Conservation (phyloP, 2,797 vertebrate genomes). For the Danio jaintianensis region DNA sequence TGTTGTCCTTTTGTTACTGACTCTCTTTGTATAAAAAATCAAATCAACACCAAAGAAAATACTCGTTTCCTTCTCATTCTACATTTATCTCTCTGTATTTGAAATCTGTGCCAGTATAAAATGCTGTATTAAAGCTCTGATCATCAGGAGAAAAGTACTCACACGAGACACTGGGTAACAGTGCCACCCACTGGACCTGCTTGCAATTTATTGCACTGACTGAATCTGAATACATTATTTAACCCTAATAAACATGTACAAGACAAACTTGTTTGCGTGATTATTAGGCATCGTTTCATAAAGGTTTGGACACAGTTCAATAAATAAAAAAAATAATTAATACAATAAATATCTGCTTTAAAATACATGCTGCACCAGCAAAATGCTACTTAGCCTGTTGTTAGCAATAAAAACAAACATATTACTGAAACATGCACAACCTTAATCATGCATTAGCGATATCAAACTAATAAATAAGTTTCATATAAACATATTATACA, state of each 20-base stretch:
- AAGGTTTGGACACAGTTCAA: background rate
- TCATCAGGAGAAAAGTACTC: background rate
- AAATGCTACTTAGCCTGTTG: background rate
- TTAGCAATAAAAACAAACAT: background rate
- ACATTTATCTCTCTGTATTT: constrained; percentile 6
- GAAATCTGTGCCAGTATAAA: constrained; percentile 27
- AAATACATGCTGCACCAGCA: background rate
- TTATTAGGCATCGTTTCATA: background rate
- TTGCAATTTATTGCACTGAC: constrained; percentile 25
- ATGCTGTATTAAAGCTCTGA: constrained; percentile 2
- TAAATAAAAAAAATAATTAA: constrained; percentile 24
- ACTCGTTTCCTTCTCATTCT: background rate
- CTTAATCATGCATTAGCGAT: constrained; percentile 28
- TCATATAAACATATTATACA: constrained; percentile 45
- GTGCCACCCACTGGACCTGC: constrained; percentile 50
- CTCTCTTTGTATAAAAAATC: background rate
- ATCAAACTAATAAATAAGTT: constrained; percentile 11
- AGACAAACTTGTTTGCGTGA: constrained; percentile 8
- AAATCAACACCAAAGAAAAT: constrained; percentile 4
- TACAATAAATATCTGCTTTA: background rate
- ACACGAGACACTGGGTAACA: constrained; percentile 29
- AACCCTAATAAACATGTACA: constrained; percentile 17
- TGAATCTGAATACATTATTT: constrained; percentile 37
- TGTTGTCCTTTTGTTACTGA: background rate
- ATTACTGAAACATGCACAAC: background rate